Evolutionary conservation across 2,888 invertebrate genomes (phyloP).

Genomic region (Eulithis prunata): DNA sequence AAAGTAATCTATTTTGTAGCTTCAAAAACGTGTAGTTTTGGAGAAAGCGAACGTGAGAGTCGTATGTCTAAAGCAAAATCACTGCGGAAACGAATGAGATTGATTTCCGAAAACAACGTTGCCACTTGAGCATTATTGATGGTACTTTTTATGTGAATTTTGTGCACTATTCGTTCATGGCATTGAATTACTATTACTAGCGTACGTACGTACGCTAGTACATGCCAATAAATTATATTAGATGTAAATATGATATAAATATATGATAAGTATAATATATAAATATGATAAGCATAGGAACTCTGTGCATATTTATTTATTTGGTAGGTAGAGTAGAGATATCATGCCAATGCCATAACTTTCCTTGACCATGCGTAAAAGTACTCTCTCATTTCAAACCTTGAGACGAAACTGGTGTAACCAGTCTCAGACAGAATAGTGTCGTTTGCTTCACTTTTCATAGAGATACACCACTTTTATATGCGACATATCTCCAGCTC

Average conservation of each 20-base stretch:
- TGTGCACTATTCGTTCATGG: no score
- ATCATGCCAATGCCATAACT: constrained; percentile 16
- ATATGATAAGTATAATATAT: no score
- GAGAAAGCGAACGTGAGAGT: constrained; percentile 46
- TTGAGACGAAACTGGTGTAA: constrained; percentile 35
- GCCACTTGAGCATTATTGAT: constrained; percentile 20
- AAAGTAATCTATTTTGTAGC: constrained; percentile 43
- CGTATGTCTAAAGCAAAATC: constrained; percentile 44
- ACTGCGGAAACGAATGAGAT: constrained; percentile 44
- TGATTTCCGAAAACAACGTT: constrained; percentile 28
- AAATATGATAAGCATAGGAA: neutral
- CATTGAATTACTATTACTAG: no score
- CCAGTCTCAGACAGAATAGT: constrained; percentile 30
- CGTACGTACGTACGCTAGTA: no score
- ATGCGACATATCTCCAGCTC: neutral
- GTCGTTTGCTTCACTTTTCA: constrained; percentile 28
- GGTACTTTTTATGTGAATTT: no score
- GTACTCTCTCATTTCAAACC: constrained; percentile 37
- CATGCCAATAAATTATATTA: no score
- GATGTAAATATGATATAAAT: no score
- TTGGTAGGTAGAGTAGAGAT: neutral
- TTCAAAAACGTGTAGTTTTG: constrained; percentile 45
- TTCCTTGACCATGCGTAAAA: constrained; percentile 25
- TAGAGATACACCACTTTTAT: constrained; percentile 3
- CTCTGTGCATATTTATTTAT: neutral